Conservation (phyloP, 2,113 vertebrate genomes). For the Apus apus region DNA sequence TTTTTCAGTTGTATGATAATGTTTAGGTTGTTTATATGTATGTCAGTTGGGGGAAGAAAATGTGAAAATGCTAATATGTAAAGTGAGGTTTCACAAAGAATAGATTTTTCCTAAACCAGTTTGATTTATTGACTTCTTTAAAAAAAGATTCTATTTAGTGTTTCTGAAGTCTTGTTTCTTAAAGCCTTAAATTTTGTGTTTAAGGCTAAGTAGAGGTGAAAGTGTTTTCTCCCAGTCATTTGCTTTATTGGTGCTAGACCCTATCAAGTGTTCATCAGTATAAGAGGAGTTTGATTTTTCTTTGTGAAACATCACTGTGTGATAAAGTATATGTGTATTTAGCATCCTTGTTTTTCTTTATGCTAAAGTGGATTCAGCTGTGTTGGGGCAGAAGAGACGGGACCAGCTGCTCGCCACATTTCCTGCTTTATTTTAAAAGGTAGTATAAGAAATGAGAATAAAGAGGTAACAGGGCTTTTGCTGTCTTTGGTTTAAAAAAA, state of each 20-base stretch:
- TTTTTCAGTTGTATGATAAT: conserved; percentile 72
- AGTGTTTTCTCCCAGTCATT: neutral
- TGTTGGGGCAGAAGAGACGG: conserved; percentile 95
- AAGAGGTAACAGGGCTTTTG: conserved; percentile 85
- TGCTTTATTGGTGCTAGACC: conserved; percentile 19
- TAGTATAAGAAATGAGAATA: conserved; percentile 93
- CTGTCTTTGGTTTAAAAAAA: conserved; percentile 67
- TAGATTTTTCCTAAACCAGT: conserved; percentile 11
- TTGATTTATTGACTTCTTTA: neutral
- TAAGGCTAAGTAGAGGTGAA: conserved; percentile 24
- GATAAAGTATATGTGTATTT: conserved; percentile 91
- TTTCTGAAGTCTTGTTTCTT: neutral
- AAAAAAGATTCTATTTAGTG: neutral
- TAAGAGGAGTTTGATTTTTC: conserved; percentile 69
- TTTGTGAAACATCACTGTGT: conserved; percentile 93
- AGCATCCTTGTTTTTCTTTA: conserved; percentile 99
- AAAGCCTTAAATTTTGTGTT: conserved; percentile 55
- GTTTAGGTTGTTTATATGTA: conserved; percentile 72
- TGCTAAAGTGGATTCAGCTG: conserved; percentile 99
- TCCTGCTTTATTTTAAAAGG: conserved; percentile 98
- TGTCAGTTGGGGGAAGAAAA: conserved; percentile 76
- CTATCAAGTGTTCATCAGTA: neutral
- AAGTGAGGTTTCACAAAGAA: conserved; percentile 97
- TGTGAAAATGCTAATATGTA: conserved; percentile 81
- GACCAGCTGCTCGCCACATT: conserved; percentile 95